Evolutionary conservation across 2,113 vertebrate genomes (phyloP).

Genomic region (Caloenas nicobarica): DNA sequence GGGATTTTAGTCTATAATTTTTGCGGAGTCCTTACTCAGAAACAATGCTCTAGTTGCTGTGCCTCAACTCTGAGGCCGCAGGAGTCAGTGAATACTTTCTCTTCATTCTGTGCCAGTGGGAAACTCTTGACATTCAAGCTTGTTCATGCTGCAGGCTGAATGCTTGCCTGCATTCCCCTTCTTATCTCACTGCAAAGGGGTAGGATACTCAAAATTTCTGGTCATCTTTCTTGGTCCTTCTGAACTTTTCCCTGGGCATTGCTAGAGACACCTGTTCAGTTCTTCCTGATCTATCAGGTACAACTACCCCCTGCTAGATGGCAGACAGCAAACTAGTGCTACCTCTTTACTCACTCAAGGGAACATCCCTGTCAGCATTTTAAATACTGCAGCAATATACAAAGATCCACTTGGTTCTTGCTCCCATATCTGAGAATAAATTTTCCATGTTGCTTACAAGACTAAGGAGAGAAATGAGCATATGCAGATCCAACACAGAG

Average conservation of each 20-base stretch:
- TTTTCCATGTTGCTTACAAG: neutral
- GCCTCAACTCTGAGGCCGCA: neutral
- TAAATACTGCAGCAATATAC: neutral
- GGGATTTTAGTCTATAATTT: neutral
- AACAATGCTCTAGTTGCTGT: neutral
- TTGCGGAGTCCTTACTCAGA: neutral
- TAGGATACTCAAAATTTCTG: neutral
- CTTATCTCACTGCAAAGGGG: neutral
- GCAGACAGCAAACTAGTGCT: neutral
- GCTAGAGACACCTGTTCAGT: neutral
- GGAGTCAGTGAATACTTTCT: neutral
- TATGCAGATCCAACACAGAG: neutral
- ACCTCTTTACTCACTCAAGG: neutral
- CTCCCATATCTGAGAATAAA: no score
- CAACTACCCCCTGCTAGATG: neutral
- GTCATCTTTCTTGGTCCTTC: neutral
- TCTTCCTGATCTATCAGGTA: neutral
- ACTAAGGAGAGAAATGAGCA: neutral
- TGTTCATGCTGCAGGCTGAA: neutral
- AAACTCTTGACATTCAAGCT: neutral
- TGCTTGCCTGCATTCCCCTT: neutral
- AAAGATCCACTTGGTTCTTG: neutral
- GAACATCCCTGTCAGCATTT: neutral
- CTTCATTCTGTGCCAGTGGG: neutral
- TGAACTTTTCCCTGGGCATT: neutral